Evolutionary conservation across 2,113 vertebrate genomes (phyloP), one percentile per base, ranked within the genome.

Genomic region (Gymnarchus niloticus): DNA sequence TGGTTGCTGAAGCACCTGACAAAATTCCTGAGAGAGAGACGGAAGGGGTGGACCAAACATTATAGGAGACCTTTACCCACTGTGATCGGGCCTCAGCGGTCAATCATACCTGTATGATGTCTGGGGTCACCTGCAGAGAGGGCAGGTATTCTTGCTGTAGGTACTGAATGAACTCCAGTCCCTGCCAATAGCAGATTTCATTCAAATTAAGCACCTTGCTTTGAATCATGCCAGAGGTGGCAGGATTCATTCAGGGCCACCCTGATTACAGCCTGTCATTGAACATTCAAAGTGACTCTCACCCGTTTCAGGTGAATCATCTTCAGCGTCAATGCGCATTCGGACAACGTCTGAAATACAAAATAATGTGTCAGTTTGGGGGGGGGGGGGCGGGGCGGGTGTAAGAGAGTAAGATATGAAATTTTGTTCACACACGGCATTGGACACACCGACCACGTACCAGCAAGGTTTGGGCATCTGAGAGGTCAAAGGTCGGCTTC

Each of bases 251-350:
- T 69, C 33, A 6, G 61, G 52, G 52, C 6, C 52, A 14, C 6
- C 14, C 14, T 54, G 52, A 54, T 19, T 19, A 1, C 69, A 76
- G 9, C 23, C 23, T n/a, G 9, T n/a, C 7, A n/a, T 17, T 37
- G 23, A 12, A 78, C 76, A 78, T 17, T 73, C 25, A 82, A 82
- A 33, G 80, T 37, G 41, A 52, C 8, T 37, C 94, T 95, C 93
- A 99, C 98, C 96, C 96, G 93, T 94, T 97, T 98, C 92, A 97
- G 95, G 95, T 98, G 96, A 94, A 99, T 97, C 87, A 95, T 99
- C 91, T 99, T 99, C 88, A 99, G 94, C 0, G 97, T 99, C 86
- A 99, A 91, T 0, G 98, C 96, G 85, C 96, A 98, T 88, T 99
- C 98, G 0, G 98, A 97, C 91, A 99, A 94, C 87, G 97, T 97